These are phyloP conservation scores for Rhynchomys soricoides DNA, from an alignment of 2,113 vertebrate genomes.

Conservation along the genomic window DNA sequence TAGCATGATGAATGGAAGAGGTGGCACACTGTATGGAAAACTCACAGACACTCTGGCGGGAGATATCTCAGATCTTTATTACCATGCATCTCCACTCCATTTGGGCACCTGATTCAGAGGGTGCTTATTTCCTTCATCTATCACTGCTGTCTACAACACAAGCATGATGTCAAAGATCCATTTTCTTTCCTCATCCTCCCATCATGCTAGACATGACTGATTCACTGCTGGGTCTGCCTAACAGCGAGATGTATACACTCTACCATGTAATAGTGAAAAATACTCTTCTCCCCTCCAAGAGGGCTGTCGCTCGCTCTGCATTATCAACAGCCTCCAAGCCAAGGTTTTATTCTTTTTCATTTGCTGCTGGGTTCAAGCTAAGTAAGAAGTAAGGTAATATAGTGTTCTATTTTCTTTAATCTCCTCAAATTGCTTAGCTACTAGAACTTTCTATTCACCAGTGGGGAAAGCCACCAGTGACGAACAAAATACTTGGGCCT, in stretches of 20 bases:
- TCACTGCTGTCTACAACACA: constrained; percentile 40
- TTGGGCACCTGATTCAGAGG: neutral
- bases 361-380: constrained; percentile 20
- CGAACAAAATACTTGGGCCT: constrained; percentile 48
- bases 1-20: neutral
- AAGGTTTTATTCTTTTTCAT: constrained; percentile 57
- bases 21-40: neutral
- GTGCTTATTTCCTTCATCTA: constrained; percentile 56
- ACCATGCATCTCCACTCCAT: neutral
- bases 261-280: constrained; percentile 56
- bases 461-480: neutral
- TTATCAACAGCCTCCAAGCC: constrained; percentile 44
- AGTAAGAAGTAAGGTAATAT: constrained; percentile 30
- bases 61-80: constrained; percentile 34
- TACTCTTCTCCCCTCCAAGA: neutral
- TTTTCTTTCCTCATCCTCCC: constrained; percentile 53
- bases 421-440: constrained; percentile 58
- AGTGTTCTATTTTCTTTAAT: constrained; percentile 62
- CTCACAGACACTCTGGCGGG: neutral
- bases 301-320: neutral
- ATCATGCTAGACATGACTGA: constrained; percentile 55
- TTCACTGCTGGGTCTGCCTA: constrained; percentile 28
- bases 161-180: constrained; percentile 40
- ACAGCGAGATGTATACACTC: constrained; percentile 13
- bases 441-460: constrained; percentile 54